Conservation (phyloP, 2,113 vertebrate genomes). For the Catagonus wagneri region DNA sequence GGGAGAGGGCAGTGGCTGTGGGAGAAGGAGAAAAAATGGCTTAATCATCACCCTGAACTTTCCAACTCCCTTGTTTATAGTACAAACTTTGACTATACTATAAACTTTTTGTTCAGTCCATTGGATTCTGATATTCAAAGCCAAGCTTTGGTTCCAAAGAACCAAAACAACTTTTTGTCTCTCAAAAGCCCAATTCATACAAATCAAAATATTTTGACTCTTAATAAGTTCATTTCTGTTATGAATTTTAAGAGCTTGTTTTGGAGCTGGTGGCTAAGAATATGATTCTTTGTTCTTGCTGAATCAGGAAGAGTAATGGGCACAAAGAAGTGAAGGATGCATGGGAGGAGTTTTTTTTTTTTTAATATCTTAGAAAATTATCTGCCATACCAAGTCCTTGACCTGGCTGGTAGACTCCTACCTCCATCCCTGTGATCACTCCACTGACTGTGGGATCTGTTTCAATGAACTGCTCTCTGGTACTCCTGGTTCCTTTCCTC, state of each 20-base stretch:
- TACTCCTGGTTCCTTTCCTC: neutral
- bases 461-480: neutral
- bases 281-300: constrained; percentile 22
- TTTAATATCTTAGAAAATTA: neutral
- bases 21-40: neutral
- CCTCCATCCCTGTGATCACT: neutral
- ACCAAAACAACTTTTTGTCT: constrained; percentile 27
- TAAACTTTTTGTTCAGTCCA: constrained; percentile 29
- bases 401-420: neutral
- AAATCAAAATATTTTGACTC: constrained; percentile 33
- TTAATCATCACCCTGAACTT: neutral
- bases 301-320: neutral
- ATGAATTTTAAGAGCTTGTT: neutral
- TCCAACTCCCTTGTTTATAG: neutral
- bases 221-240: constrained; percentile 26
- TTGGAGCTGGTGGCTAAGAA: neutral
- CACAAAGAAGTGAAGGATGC: neutral
- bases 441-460: neutral
- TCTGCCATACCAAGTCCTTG: neutral
- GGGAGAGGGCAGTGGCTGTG: neutral
- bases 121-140: constrained; percentile 16
- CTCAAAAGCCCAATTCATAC: neutral
- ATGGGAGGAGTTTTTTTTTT: neutral
- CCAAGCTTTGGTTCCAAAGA: neutral
- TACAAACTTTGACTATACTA: neutral